Percentiles rank a stretch among this genome's conserved stretches.
phyloP scores from a whole-genome alignment of 2,797 vertebrate genomes.

The Eupleurogrammus muticus region DNA sequence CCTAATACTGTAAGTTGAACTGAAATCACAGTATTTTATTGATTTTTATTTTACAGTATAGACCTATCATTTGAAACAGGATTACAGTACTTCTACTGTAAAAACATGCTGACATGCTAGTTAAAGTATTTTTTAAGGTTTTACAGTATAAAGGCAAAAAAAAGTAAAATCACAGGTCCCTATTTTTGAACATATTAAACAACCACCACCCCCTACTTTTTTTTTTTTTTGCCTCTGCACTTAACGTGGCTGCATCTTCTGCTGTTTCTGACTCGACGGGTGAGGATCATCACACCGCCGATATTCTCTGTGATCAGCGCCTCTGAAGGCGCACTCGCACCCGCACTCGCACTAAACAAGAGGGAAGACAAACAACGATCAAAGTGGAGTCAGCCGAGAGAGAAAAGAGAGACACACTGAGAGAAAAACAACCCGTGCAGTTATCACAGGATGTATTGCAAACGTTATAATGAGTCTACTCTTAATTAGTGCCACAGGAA shows the following conservation, averaged over 20 bases:
- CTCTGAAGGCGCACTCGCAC: not conserved
- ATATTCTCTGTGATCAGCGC: conserved; percentile 46
- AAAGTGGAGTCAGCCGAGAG: conserved; percentile 46
- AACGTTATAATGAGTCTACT: conserved; percentile 81
- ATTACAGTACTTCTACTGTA: too few relatives aligned
- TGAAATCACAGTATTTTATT: too few relatives aligned
- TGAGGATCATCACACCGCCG: conserved; percentile 16
- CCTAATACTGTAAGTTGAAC: too few relatives aligned
- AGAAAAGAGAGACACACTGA: conserved; percentile 14
- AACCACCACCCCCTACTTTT: not conserved
- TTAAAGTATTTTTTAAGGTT: too few relatives aligned
- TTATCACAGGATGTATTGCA: conserved; percentile 73
- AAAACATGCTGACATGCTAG: too few relatives aligned
- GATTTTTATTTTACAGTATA: too few relatives aligned
- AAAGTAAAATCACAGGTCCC: conserved; percentile 7
- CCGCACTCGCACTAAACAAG: conserved; percentile 11
- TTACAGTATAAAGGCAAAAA: conserved; percentile 15
- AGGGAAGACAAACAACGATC: conserved; percentile 52
- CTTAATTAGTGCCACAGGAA: conserved; percentile 84
- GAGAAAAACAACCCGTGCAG: conserved; percentile 51
- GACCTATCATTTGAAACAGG: too few relatives aligned
- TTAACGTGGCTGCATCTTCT: not conserved
- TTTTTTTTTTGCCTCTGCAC: not conserved
- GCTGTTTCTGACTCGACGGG: not conserved
- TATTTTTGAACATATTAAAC: conserved; percentile 25